phyloP scores from a whole-genome alignment of 2,797 vertebrate species.

The Podarcis siculus region DNA sequence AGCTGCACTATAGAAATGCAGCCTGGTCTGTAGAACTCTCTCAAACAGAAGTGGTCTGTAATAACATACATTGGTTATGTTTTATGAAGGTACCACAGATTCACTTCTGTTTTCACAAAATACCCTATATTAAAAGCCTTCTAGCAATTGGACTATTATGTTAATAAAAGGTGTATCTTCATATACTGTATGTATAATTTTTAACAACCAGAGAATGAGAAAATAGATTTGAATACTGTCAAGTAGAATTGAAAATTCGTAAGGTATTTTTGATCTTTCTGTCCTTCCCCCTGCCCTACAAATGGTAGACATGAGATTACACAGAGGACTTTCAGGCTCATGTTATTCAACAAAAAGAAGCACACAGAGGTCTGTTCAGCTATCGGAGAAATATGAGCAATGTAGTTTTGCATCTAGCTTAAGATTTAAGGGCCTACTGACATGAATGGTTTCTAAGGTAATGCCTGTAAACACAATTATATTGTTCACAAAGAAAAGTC shows the following conservation, averaged over 20 bases:
- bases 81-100: not conserved
- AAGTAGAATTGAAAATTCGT: not conserved
- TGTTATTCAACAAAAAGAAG: not conserved
- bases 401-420: conserved; percentile 3
- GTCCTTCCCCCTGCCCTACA: not conserved
- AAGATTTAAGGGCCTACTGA: conserved; percentile 1
- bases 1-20: not conserved
- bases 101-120: not conserved
- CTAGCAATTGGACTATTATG: not conserved
- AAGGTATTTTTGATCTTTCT: not conserved
- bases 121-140: not conserved
- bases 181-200: not conserved
- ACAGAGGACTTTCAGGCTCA: not conserved
- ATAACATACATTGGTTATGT: not conserved
- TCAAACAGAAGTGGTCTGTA: conserved; percentile 1
- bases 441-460: not conserved
- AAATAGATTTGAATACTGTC: not conserved
- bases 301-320: not conserved
- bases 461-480: not conserved
- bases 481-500: conserved; percentile 1
- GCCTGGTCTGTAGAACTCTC: not conserved
- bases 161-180: not conserved
- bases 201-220: not conserved
- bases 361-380: not conserved
- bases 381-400: not conserved